A percentile compares a stretch with the other conserved stretches of the same genome.
Conservation (phyloP, 2,797 vertebrate species). For the Paguma larvata region DNA sequence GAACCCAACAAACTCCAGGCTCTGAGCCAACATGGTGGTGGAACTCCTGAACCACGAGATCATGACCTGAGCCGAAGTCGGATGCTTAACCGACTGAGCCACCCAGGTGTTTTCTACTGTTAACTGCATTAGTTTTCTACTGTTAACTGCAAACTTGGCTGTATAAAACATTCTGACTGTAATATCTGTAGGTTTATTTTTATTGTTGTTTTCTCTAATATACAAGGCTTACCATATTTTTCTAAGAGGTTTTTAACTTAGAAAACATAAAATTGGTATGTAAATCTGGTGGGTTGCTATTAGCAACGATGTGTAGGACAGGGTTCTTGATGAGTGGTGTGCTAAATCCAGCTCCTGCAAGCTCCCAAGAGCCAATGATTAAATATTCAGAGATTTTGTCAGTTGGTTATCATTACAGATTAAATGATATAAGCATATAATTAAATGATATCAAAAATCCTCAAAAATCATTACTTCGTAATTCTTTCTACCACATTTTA, state of each 20-base stretch:
- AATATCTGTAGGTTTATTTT: constrained; percentile 1
- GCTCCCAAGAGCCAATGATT: background rate
- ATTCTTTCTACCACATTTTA: constrained; percentile 43
- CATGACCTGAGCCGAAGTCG: too few relatives aligned
- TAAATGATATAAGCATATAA: constrained; percentile 24
- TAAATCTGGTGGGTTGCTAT: background rate
- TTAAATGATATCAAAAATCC: constrained; percentile 28
- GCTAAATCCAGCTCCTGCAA: background rate
- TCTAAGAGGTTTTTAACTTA: constrained; percentile 45
- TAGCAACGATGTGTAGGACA: background rate
- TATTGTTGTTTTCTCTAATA: constrained; percentile 24
- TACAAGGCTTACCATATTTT: constrained; percentile 31
- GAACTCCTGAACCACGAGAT: too few relatives aligned
- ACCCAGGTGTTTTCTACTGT: background rate
- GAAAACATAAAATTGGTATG: constrained; percentile 35
- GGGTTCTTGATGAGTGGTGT: background rate
- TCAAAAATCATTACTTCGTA: background rate
- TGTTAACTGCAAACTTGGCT: background rate
- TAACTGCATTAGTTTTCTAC: background rate
- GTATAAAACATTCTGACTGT: constrained; percentile 19
- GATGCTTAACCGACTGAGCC: too few relatives aligned
- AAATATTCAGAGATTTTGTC: constrained; percentile 44
- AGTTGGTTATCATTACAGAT: constrained; percentile 45
- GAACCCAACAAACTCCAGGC: too few relatives aligned
- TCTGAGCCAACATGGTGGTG: too few relatives aligned